Evolutionary conservation across 2,113 vertebrate species (phyloP).

Genomic region (Cisticola juncidis): DNA sequence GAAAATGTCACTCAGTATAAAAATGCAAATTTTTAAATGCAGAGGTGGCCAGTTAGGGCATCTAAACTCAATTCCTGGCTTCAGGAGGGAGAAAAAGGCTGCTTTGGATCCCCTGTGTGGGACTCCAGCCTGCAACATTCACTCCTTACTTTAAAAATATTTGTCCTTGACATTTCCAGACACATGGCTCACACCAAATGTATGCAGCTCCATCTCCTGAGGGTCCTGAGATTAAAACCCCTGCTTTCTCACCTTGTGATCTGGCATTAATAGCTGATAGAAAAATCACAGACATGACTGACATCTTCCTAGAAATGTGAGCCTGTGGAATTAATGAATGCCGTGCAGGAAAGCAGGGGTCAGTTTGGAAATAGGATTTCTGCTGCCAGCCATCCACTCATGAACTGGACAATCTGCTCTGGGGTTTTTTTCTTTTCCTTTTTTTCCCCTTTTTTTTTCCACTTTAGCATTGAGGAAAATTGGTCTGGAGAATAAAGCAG

Average conservation of each 20-base stretch:
- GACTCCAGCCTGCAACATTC: background rate
- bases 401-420: constrained; percentile 53
- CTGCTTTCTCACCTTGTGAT: constrained; percentile 51
- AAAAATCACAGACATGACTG: constrained; percentile 65
- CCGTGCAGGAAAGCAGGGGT: constrained; percentile 53
- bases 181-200: constrained; percentile 55
- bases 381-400: constrained; percentile 56
- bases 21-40: background rate
- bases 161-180: constrained; percentile 50
- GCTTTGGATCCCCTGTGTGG: background rate
- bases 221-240: constrained; percentile 64
- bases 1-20: background rate
- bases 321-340: constrained; percentile 70
- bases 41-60: background rate
- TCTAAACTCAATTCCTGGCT: background rate
- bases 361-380: constrained; percentile 54
- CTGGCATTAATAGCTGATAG: constrained; percentile 67
- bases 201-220: constrained; percentile 50
- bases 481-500: constrained; percentile 38
- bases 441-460: background rate
- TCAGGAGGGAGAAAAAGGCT: background rate
- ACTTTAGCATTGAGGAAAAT: constrained; percentile 29
- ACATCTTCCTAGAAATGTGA: constrained; percentile 64
- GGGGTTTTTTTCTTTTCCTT: background rate
- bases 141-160: background rate